A percentile compares a stretch with the other conserved stretches of the same genome.
These are phyloP conservation scores for Candoia aspera DNA, from an alignment of 2,113 vertebrate species.

Conservation along the genomic window DNA sequence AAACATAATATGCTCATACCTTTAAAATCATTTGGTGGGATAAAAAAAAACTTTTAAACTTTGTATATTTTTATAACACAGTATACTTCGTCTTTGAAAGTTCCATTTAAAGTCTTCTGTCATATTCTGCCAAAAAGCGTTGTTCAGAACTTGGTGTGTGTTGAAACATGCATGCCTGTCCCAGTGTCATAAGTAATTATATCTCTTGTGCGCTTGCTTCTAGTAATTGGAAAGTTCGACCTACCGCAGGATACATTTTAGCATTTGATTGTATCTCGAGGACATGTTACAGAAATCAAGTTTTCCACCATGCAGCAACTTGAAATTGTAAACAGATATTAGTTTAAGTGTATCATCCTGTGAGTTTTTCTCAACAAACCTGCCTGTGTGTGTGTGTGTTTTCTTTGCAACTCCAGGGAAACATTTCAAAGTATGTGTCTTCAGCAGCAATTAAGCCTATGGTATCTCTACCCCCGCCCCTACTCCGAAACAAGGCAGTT, in stretches of 20 bases:
- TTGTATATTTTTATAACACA: conserved; percentile 49
- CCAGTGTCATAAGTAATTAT: conserved; percentile 91
- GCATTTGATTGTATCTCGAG: conserved; percentile 76
- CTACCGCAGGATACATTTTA: conserved; percentile 76
- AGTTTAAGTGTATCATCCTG: conserved; percentile 66
- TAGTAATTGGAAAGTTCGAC: conserved; percentile 80
- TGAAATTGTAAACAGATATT: conserved; percentile 76
- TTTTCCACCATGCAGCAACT: conserved; percentile 71
- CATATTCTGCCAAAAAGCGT: conserved; percentile 79
- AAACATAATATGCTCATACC: conserved; percentile 70
- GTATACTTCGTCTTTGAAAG: conserved; percentile 72
- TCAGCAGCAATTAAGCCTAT: conserved; percentile 44
- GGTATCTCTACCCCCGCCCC: conserved; percentile 28
- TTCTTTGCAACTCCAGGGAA: conserved; percentile 55
- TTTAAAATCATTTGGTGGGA: conserved; percentile 76
- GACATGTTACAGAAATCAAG: conserved; percentile 73
- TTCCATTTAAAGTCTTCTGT: conserved; percentile 78
- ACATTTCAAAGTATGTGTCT: conserved; percentile 46
- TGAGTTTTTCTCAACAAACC: conserved; percentile 65
- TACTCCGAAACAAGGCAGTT: conserved; percentile 50
- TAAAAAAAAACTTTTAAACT: conserved; percentile 63
- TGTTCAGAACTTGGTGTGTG: conserved; percentile 74
- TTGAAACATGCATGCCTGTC: conserved; percentile 82
- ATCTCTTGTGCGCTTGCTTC: conserved; percentile 80
- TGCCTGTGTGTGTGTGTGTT: conserved; percentile 22